A percentile compares a stretch with the other conserved stretches of the same genome.
Evolutionary conservation across 2,113 vertebrate species (phyloP).

Genomic region (Etheostoma cragini): DNA sequence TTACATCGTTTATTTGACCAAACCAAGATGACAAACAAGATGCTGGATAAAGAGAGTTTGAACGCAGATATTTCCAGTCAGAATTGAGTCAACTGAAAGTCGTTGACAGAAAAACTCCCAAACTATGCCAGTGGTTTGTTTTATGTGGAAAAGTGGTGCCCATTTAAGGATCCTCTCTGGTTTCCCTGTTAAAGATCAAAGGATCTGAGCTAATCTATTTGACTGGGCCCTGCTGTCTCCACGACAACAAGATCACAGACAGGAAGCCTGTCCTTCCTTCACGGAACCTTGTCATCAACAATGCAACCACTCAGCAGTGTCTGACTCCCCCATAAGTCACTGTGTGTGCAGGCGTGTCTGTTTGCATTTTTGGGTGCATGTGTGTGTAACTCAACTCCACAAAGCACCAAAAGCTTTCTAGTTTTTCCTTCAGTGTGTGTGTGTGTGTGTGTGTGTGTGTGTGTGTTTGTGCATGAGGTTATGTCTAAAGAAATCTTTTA

Average conservation of each 20-base stretch:
- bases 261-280: slow-evolving; percentile 73
- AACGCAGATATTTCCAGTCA: slow-evolving; percentile 42
- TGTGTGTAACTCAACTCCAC: slow-evolving; percentile 47
- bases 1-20: not conserved
- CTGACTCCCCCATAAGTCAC: slow-evolving; percentile 57
- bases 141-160: slow-evolving; percentile 66
- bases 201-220: slow-evolving; percentile 59
- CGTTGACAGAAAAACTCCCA: slow-evolving; percentile 57
- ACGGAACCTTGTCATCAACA: slow-evolving; percentile 74
- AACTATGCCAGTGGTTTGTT: slow-evolving; percentile 70
- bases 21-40: slow-evolving; percentile 26
- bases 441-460: not conserved
- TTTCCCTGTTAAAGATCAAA: slow-evolving; percentile 75
- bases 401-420: not conserved
- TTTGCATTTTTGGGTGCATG: slow-evolving; percentile 30
- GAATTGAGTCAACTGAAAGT: slow-evolving; percentile 41
- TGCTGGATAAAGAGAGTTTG: slow-evolving; percentile 33
- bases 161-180: slow-evolving; percentile 71
- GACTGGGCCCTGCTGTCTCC: slow-evolving; percentile 63
- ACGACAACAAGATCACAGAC: slow-evolving; percentile 77
- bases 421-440: slow-evolving; percentile 3
- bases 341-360: slow-evolving; percentile 18
- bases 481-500: slow-evolving; percentile 15
- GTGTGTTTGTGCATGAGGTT: slow-evolving; percentile 4
- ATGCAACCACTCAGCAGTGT: slow-evolving; percentile 69